Evolutionary conservation across 2,797 vertebrate genomes (phyloP).

Genomic region (Scolopax rusticola): DNA sequence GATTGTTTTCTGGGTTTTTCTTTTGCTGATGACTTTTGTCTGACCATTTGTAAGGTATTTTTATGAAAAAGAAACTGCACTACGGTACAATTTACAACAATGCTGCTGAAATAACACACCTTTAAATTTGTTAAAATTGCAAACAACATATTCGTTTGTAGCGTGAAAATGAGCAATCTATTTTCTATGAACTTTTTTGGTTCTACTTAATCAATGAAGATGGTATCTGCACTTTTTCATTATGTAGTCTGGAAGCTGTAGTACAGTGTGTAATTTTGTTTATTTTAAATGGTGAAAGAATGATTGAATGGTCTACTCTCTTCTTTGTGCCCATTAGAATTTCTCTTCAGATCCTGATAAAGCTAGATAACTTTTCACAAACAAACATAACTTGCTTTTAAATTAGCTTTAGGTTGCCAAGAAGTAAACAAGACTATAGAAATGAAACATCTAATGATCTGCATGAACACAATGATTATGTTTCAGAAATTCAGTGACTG

Average conservation of each 20-base stretch:
- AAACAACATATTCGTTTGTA: constrained; percentile 81
- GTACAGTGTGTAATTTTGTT: constrained; percentile 76
- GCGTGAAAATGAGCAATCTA: constrained; percentile 83
- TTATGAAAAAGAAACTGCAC: constrained; percentile 90
- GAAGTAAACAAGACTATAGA: constrained; percentile 70
- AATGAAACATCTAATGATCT: constrained; percentile 74
- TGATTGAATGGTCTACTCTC: constrained; percentile 76
- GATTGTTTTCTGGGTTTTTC: constrained; percentile 80
- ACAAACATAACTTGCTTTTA: constrained; percentile 73
- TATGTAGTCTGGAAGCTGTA: constrained; percentile 75
- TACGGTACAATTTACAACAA: constrained; percentile 89
- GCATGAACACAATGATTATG: constrained; percentile 78
- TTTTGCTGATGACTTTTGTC: constrained; percentile 90
- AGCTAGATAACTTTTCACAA: constrained; percentile 63
- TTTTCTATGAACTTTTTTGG: constrained; percentile 85
- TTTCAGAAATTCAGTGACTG: constrained; percentile 76
- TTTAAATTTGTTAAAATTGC: constrained; percentile 83
- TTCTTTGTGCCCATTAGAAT: constrained; percentile 77
- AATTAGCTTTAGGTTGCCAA: constrained; percentile 78
- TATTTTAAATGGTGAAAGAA: constrained; percentile 77
- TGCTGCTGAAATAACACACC: constrained; percentile 92
- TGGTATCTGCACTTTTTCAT: constrained; percentile 81
- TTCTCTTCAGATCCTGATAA: constrained; percentile 71
- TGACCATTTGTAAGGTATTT: constrained; percentile 90
- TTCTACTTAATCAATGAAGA: constrained; percentile 79